phyloP scores from a whole-genome alignment of 2,888 invertebrate genomes.

The Sesamia inferens region DNA sequence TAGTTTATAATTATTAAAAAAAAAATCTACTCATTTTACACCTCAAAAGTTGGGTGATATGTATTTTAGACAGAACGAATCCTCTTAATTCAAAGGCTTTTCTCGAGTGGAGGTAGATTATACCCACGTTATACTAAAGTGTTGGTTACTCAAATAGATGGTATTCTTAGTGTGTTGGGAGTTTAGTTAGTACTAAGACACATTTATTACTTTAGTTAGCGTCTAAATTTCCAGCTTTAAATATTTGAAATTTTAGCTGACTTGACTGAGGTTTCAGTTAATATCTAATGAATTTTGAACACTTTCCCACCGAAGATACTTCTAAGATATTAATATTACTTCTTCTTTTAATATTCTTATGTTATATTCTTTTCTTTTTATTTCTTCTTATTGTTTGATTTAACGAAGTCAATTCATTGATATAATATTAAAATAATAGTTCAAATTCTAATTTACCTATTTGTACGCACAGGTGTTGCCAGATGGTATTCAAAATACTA shows the following conservation, averaged over 20 bases:
- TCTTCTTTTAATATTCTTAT: no score
- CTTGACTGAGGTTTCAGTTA: not conserved
- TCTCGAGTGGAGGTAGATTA: slow-evolving; percentile 48
- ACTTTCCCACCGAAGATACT: not conserved
- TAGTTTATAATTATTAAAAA: no score
- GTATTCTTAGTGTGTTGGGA: slow-evolving; percentile 40
- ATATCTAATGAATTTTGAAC: slow-evolving; percentile 10
- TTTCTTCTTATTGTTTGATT: no score
- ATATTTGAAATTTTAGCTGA: slow-evolving; percentile 19
- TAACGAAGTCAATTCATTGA: not conserved
- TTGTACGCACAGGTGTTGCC: no score
- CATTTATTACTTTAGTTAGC: slow-evolving; percentile 44
- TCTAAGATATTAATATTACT: not conserved
- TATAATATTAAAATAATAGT: not conserved
- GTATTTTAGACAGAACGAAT: slow-evolving; percentile 47
- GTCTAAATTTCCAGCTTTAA: slow-evolving; percentile 26
- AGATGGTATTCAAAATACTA: no score
- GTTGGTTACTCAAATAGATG: slow-evolving; percentile 51
- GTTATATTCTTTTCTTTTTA: no score
- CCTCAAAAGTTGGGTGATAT: slow-evolving; percentile 43
- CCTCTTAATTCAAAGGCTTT: slow-evolving; percentile 59
- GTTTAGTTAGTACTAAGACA: slow-evolving; percentile 46
- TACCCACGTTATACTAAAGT: slow-evolving; percentile 47
- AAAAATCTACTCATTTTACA: slow-evolving; percentile 34
- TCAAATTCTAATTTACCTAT: no score